Evolutionary conservation across 1,140 invertebrate species (phyloP), one percentile per base, ranked within the genome.

Genomic region (Drosophila virilis): DNA sequence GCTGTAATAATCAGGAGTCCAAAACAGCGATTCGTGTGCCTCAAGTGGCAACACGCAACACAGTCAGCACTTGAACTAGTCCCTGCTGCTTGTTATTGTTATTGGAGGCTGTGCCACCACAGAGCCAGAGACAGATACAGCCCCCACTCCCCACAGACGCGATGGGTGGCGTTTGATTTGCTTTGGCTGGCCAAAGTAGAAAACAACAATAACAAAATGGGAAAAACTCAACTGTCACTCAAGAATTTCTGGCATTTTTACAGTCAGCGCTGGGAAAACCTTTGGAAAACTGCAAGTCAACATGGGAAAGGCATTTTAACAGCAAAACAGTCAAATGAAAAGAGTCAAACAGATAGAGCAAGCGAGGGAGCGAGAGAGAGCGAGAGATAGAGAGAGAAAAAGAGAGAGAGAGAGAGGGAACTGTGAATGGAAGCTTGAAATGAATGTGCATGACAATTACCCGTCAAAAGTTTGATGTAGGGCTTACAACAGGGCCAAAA

Each of bases 281-380:
- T 65, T 70, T 45, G 58, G 43, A 73, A 86, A 86, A 86, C 82
- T 88, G 83, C 83, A 86, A 86, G 83, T 86, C 83, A 86, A 83
- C 78, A 66, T 75, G 67, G 67, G 76, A 75, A 78, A 75, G 67
- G 65, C 64, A 65, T 60, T 55, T 10, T 17, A 57, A 28, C 35
- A 68, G 46, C 15, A 40, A 52, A 42, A 54, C 28, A 55, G 67
- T 45, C 35, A 46, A 50, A 42, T 43, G 35, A 8, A 60, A 12
- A 17, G 40, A 71, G 73, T 45, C 45, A 57, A 57, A 12, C 32
- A 13, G 51, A 57, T 38, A 59, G 59, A 46, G 62, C 82, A 35
- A 45, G 40, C 46, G 32, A 17, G 32, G 22, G 48, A 60, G 8
- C 1, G 9, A 6, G 7, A 32, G 45, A 32, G 17, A n/a, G 22